Evolutionary conservation across 2,888 invertebrate genomes (phyloP), one percentile per base, ranked within the genome.

Genomic region (Protonemura montana): DNA sequence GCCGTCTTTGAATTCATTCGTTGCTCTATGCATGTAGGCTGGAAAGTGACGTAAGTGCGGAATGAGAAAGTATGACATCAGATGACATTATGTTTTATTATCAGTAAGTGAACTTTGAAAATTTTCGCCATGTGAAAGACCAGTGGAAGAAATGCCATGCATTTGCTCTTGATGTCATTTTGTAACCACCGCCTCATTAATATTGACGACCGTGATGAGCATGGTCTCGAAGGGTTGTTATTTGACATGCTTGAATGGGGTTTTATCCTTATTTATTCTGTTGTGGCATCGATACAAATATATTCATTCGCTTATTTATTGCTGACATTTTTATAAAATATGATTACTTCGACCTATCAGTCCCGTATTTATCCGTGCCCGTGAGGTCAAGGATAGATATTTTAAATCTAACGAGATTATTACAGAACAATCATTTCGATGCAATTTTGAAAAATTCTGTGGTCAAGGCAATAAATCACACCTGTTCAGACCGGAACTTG

Each of bases 71-170:
- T 35, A 83, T 35, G 35, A 83, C 35, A 35, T 83, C 35, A 42
- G 82, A 59, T 21, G 59, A 21, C 59, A 59, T 59, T 59, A 21
- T 59, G 21, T 59, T 59, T 59, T 59, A 59, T 59, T 59, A 59
- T 59, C 59, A 59, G 59, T 59, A 7, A 59, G 59, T 59, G 59
- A 59, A 59, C 59, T 7, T 59, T 59, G 59, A 7, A 59, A 3
- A 59, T 29, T 29, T 25, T 27, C 1, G 59, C 13, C 59, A 59
- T 59, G 21, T 7, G 81, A 59, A 80, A 42, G 29, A 85, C 76
- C 28, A 77, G 86, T 85, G 81, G 80, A 86, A 86, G 86, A 42
- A 80, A 86, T 85, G 85, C n/a, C n/a, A 42, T 28, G 86, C 28
- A 10, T 35, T 3, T 10, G 10, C 35, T 35, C 10, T 35, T 35